phyloP scores from a whole-genome alignment of 1,140 invertebrate genomes.

The Ephestia elutella region DNA sequence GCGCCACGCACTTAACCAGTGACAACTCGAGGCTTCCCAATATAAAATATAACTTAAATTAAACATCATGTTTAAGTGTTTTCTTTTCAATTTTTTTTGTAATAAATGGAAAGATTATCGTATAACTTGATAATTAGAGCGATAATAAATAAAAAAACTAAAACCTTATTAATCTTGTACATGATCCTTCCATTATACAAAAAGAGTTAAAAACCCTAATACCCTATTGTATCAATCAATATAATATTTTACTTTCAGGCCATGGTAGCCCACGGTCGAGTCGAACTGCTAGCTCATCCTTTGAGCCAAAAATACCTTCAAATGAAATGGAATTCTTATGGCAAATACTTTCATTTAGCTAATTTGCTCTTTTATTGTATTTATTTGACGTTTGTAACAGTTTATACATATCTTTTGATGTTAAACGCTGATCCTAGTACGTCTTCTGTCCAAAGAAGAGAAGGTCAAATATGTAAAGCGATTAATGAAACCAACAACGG shows the following conservation, averaged over 20 bases:
- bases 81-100: too few species aligned
- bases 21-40: too few species aligned
- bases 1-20: too few species aligned
- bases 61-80: too few species aligned
- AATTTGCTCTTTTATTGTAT: conserved; percentile 85
- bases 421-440: conserved; percentile 22
- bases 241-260: conserved; percentile 73
- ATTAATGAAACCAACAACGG: not conserved
- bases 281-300: conserved; percentile 87
- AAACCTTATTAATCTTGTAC: too few species aligned
- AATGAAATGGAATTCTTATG: conserved; percentile 92
- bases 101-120: too few species aligned
- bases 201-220: too few species aligned
- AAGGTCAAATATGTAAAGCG: conserved; percentile 12
- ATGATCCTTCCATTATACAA: too few species aligned
- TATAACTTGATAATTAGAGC: too few species aligned
- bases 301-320: conserved; percentile 88
- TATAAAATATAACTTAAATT: too few species aligned
- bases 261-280: conserved; percentile 86
- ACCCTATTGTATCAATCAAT: too few species aligned
- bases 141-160: too few species aligned
- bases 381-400: conserved; percentile 83
- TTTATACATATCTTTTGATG: conserved; percentile 80
- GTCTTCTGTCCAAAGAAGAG: conserved; percentile 35
- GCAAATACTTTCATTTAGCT: conserved; percentile 87